Base-by-base conservation (phyloP, 2,888 invertebrate genomes). In the Athrips mouffetella region DNA sequence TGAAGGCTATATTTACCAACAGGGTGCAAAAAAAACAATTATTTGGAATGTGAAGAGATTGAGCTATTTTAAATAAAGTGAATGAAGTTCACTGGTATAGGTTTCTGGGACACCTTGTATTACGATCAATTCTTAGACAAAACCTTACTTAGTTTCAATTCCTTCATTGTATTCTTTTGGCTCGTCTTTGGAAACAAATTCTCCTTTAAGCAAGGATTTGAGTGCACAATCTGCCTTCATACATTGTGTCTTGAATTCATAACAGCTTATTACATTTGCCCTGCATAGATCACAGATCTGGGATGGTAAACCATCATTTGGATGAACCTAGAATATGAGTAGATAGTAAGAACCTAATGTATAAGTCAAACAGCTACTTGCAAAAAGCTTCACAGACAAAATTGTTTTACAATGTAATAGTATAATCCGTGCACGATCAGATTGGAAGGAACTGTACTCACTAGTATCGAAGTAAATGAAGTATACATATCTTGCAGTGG, bases 201-300 rank as follows among this genome's bases (percentile, higher is more conserved):
- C 66, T 31, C 61, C 62, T 49, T 63, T 73, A 10, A 75, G 45
- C 25, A 81, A 57, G 18, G 78, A 69, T 55, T 69, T 76, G 42
- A 83, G 65, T 48, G 66, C 65, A 42, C 54, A 64, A 51, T 88
- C 73, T 2, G 89, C 76, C 20, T 76, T 76, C 45, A 79, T 73
- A 55, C 88, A 86, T 60, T 81, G 83, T n/a, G 61, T 58, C 57
- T 80, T 87, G 56, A 89, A 89, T n/a, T 76, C 64, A 58, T 78
- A 82, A 51, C 72, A 78, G 45, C 77, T 67, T 7, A 75, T 53
- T 2, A 89, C 55, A 52, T 76, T 69, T 20, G 48, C 52, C 51
- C 68, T 65, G 55, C 85, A 86, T 1, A 50, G 15, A 21, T 61
- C 56, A 65, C 85, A 86, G 27, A 84, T 63, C 45, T 69, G 57